phyloP scores from a whole-genome alignment of 2,888 invertebrate species.

The Priocnemis perturbator region DNA sequence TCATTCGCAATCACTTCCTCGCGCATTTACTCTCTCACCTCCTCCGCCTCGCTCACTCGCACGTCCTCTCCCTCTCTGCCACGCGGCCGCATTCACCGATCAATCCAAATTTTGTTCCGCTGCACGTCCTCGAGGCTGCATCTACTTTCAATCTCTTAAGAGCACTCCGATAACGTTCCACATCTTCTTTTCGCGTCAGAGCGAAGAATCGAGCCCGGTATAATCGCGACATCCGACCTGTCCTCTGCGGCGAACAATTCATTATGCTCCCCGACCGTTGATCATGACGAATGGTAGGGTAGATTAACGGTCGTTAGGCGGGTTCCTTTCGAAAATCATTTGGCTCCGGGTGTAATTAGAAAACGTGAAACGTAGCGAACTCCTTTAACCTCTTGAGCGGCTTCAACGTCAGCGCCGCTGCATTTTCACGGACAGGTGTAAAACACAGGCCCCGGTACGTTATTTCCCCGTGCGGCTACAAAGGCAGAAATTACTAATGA shows the following conservation, averaged over 20 bases:
- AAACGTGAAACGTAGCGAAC: background rate
- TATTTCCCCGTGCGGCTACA: too few species aligned
- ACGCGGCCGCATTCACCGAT: constrained; percentile 31
- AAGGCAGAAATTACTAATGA: constrained; percentile 44
- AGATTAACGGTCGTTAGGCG: too few species aligned
- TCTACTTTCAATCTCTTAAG: constrained; percentile 40
- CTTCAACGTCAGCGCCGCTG: constrained; percentile 7
- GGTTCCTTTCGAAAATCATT: too few species aligned
- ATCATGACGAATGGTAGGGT: too few species aligned
- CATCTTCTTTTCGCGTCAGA: background rate
- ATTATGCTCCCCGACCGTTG: background rate
- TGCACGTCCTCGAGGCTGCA: constrained; percentile 34
- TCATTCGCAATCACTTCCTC: constrained; percentile 71
- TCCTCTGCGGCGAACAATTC: background rate
- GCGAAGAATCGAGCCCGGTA: background rate
- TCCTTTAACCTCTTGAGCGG: background rate
- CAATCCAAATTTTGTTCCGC: constrained; percentile 52
- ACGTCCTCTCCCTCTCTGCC: constrained; percentile 52
- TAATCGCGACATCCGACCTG: background rate
- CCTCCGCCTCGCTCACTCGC: constrained; percentile 40
- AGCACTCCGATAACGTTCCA: constrained; percentile 7
- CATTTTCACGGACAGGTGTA: constrained; percentile 1
- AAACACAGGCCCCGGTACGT: too few species aligned
- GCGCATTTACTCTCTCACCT: constrained; percentile 59
- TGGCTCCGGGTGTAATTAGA: background rate